These are phyloP conservation scores for Drosophila peninsularis DNA, from an alignment of 2,888 invertebrate species.

Conservation along the genomic window DNA sequence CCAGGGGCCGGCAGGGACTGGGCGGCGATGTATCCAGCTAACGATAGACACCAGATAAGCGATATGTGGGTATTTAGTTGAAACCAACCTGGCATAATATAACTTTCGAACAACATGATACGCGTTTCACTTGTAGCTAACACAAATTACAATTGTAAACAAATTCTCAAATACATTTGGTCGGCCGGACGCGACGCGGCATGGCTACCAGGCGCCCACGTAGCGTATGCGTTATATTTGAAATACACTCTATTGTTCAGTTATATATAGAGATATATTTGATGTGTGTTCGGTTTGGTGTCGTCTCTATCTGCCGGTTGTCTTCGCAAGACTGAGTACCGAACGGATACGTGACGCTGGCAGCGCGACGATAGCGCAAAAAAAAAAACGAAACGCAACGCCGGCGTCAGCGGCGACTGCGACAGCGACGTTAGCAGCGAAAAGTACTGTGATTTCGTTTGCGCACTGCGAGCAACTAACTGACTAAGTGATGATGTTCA, in stretches of 20 bases:
- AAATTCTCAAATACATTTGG: constrained; percentile 23
- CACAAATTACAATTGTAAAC: constrained; percentile 52
- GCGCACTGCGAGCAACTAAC: constrained; percentile 66
- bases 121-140: constrained; percentile 43
- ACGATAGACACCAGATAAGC: constrained; percentile 19
- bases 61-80: constrained; percentile 13
- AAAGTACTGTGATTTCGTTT: constrained; percentile 56
- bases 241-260: neutral
- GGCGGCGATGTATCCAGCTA: constrained; percentile 26
- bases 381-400: constrained; percentile 23
- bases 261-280: constrained; percentile 4
- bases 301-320: constrained; percentile 84
- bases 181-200: constrained; percentile 59
- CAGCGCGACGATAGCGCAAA: constrained; percentile 51
- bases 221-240: constrained; percentile 57
- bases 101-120: constrained; percentile 84
- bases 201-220: constrained; percentile 37
- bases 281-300: constrained; percentile 49
- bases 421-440: constrained; percentile 17
- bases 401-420: constrained; percentile 24
- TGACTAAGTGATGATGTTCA: constrained; percentile 68
- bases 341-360: constrained; percentile 71
- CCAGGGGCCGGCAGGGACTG: neutral
- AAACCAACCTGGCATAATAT: constrained; percentile 83
- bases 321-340: constrained; percentile 83